A percentile compares a stretch with the other conserved stretches of the same genome.
Conservation (phyloP, 1,140 invertebrate species). For the Matsumurasca onukii region DNA sequence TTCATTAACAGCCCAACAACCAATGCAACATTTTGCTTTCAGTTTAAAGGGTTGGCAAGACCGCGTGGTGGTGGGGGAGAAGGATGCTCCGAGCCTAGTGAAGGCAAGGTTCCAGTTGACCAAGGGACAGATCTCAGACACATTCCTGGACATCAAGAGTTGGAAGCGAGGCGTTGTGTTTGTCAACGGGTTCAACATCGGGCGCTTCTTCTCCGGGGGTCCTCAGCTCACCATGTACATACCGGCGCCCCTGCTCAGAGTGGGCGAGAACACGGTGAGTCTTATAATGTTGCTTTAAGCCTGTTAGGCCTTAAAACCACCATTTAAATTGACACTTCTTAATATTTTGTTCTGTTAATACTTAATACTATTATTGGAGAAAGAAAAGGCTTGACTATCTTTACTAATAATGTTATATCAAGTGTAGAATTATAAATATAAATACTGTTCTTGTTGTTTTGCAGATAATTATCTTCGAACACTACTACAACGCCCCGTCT, state of each 20-base stretch:
- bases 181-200: slow-evolving; percentile 60
- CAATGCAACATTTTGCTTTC: background rate
- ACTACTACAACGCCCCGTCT: background rate
- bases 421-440: no score
- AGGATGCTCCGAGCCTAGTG: slow-evolving; percentile 39
- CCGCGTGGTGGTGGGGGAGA: background rate
- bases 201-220: slow-evolving; percentile 53
- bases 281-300: background rate
- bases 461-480: slow-evolving; percentile 27
- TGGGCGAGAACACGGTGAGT: slow-evolving; percentile 32
- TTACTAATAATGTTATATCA: background rate
- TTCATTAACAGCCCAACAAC: no score
- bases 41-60: slow-evolving; percentile 27
- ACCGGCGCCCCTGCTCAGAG: slow-evolving; percentile 43
- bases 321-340: background rate
- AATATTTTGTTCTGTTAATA: background rate
- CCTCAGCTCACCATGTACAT: slow-evolving; percentile 57
- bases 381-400: background rate
- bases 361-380: background rate
- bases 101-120: slow-evolving; percentile 36
- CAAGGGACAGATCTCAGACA: slow-evolving; percentile 42
- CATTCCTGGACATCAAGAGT: slow-evolving; percentile 45
- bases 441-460: no score
- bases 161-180: slow-evolving; percentile 56
- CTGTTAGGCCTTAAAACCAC: background rate